A percentile compares a stretch with the other conserved stretches of the same genome.
phyloP scores from a whole-genome alignment of 2,888 invertebrate species.

The Germaria angustata region DNA sequence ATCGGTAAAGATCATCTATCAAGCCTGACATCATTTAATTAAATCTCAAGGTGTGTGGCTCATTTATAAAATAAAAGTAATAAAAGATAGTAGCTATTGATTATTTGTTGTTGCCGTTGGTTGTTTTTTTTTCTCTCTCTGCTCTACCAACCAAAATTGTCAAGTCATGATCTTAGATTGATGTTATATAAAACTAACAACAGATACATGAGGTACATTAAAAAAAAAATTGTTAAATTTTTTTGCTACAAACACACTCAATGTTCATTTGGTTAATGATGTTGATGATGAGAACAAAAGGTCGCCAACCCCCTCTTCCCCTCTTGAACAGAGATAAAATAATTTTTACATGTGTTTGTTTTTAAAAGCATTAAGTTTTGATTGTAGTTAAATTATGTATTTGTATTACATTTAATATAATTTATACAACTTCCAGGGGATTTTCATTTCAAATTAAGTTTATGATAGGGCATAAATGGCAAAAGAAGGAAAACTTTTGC shows the following conservation, averaged over 20 bases:
- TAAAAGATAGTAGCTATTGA: slow-evolving; percentile 18
- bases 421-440: slow-evolving; percentile 70
- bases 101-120: neutral
- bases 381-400: slow-evolving; percentile 5
- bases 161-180: slow-evolving; percentile 56
- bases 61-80: neutral
- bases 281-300: neutral
- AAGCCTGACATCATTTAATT: slow-evolving; percentile 1
- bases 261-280: neutral
- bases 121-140: no score
- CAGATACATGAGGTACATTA: no score
- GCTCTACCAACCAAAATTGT: neutral
- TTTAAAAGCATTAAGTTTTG: slow-evolving; percentile 22
- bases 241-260: neutral
- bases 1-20: slow-evolving; percentile 11
- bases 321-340: no score
- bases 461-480: slow-evolving; percentile 73
- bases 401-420: slow-evolving; percentile 5
- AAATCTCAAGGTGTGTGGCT: slow-evolving; percentile 62
- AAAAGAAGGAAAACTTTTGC: slow-evolving; percentile 34
- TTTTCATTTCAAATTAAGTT: slow-evolving; percentile 77
- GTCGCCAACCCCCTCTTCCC: neutral
- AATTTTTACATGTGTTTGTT: neutral
- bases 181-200: neutral
- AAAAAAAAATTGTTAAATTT: slow-evolving; percentile 3